These are phyloP conservation scores for Cheiracanthium punctorium DNA, from an alignment of 2,888 invertebrate genomes.

Conservation along the genomic window DNA sequence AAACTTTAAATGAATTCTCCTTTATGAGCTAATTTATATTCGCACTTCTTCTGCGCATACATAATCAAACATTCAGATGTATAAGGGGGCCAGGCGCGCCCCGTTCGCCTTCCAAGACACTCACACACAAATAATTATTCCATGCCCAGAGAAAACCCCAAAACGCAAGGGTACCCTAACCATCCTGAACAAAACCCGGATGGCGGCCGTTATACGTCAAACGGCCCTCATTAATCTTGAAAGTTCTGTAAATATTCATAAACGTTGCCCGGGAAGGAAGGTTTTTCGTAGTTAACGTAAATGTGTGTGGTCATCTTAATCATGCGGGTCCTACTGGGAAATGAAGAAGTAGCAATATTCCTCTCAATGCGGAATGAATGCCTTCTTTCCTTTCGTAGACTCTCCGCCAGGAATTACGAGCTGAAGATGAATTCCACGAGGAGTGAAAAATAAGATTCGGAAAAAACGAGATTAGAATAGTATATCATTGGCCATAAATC, in stretches of 20 bases:
- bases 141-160: not conserved
- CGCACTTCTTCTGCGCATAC: too few relatives aligned
- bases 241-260: constrained; percentile 3
- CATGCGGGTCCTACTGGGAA: not conserved
- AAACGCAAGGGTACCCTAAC: not conserved
- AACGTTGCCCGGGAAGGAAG: not conserved
- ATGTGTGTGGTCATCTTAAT: not conserved
- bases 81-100: too few relatives aligned
- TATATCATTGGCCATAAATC: not conserved
- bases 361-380: not conserved
- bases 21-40: too few relatives aligned
- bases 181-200: not conserved
- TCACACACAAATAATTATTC: not conserved
- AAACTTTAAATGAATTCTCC: too few relatives aligned
- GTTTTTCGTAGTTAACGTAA: not conserved
- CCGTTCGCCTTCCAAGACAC: not conserved
- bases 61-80: too few relatives aligned
- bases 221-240: not conserved
- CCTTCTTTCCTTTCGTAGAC: too few relatives aligned
- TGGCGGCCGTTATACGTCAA: not conserved
- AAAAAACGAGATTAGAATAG: not conserved
- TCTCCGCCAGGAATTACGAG: too few relatives aligned
- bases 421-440: not conserved
- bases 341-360: not conserved
- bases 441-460: not conserved